A percentile compares a stretch with the other conserved stretches of the same genome.
These are phyloP conservation scores for Semnornis frantzii DNA, from an alignment of 2,113 vertebrate species.

Conservation along the genomic window DNA sequence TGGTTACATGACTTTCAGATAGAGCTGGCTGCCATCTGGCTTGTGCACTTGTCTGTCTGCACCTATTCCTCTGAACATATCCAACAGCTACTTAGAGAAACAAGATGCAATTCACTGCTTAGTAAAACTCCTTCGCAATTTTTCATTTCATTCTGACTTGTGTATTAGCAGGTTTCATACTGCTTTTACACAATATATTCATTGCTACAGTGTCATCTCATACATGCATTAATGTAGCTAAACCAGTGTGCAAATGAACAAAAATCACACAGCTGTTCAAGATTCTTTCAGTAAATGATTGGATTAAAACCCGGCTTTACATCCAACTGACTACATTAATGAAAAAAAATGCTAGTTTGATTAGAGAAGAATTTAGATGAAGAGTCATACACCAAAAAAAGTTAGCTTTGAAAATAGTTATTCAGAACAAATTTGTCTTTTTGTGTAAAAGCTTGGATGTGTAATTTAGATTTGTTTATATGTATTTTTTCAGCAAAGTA, in stretches of 20 bases:
- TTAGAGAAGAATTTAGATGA: background rate
- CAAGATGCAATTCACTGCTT: constrained; percentile 1
- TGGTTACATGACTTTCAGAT: background rate
- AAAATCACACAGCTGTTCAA: background rate
- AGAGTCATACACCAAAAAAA: background rate
- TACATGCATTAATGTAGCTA: background rate
- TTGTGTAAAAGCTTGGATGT: background rate
- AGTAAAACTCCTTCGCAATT: background rate
- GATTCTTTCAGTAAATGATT: background rate
- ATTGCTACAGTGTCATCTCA: background rate
- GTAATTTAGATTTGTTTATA: background rate
- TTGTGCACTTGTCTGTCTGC: background rate
- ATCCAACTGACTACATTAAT: background rate
- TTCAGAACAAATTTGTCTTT: background rate
- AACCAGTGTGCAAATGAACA: background rate
- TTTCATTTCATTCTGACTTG: background rate
- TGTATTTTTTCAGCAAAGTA: background rate
- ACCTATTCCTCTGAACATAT: background rate
- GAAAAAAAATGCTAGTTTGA: background rate
- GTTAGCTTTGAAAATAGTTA: background rate
- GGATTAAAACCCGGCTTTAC: background rate
- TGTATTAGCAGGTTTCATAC: background rate
- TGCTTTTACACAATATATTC: background rate
- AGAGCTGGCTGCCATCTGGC: background rate
- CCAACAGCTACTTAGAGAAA: background rate